These are phyloP conservation scores for Scomber japonicus DNA, from an alignment of 2,113 vertebrate genomes.

Conservation along the genomic window DNA sequence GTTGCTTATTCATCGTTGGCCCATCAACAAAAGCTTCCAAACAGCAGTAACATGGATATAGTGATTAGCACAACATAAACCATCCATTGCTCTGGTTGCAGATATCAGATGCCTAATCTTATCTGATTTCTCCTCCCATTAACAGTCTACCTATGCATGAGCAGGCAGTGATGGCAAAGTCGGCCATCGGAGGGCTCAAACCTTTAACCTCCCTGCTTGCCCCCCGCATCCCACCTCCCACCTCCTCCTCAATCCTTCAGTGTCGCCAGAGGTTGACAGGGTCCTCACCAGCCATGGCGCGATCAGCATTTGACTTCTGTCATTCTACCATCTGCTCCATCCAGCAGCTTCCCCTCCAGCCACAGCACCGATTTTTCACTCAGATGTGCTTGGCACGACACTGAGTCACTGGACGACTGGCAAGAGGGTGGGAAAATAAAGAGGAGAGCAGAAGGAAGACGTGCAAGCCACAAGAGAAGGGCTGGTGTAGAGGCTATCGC, in stretches of 20 bases:
- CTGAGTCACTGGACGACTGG: constrained; percentile 20
- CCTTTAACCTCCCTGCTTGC: constrained; percentile 17
- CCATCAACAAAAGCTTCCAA: constrained; percentile 14
- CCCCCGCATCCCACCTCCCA: neutral
- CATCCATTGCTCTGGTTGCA: neutral
- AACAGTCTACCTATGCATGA: neutral
- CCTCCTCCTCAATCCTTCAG: constrained; percentile 4
- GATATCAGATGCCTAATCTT: constrained; percentile 29
- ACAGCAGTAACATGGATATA: neutral
- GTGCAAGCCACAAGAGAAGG: neutral
- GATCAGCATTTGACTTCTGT: constrained; percentile 58
- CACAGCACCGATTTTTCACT: constrained; percentile 20
- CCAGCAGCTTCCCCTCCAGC: constrained; percentile 41
- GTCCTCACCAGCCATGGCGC: constrained; percentile 30
- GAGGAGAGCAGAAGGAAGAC: neutral
- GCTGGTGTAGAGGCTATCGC: neutral
- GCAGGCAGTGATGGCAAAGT: constrained; percentile 31
- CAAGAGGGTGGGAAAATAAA: constrained; percentile 8
- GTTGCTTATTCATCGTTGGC: constrained; percentile 1
- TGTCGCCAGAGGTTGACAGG: constrained; percentile 55
- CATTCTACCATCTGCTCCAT: constrained; percentile 64
- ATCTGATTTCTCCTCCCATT: neutral
- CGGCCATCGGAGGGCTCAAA: constrained; percentile 35
- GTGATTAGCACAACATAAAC: neutral
- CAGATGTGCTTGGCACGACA: constrained; percentile 11